Percentiles rank a stretch among this genome's conserved stretches.
These are phyloP conservation scores for Pampus argenteus DNA, from an alignment of 2,797 vertebrate genomes.

Conservation along the genomic window DNA sequence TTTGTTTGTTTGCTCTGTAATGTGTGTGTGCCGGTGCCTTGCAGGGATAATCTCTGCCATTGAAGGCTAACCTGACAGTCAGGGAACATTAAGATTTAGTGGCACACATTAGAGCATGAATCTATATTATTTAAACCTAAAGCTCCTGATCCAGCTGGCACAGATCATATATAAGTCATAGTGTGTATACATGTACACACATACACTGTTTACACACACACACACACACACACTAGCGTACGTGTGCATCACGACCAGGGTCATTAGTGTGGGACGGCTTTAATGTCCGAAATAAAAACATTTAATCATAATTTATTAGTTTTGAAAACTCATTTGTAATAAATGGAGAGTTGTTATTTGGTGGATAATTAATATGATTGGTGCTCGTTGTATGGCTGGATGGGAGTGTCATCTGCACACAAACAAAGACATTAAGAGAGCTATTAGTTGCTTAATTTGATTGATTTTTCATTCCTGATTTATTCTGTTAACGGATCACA, in stretches of 20 bases:
- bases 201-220: background rate
- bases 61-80: conserved; percentile 40
- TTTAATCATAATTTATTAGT: conserved; percentile 60
- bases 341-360: conserved; percentile 70
- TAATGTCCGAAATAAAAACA: conserved; percentile 49
- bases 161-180: background rate
- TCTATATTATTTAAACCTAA: conserved; percentile 35
- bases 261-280: conserved; percentile 25
- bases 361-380: conserved; percentile 75
- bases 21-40: conserved; percentile 30
- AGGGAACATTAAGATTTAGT: conserved; percentile 53
- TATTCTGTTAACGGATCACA: conserved; percentile 71
- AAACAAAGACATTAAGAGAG: conserved; percentile 81
- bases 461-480: conserved; percentile 82
- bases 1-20: conserved; percentile 36
- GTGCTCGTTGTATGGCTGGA: conserved; percentile 71
- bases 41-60: conserved; percentile 43
- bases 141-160: conserved; percentile 26
- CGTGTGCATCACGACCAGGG: conserved; percentile 21
- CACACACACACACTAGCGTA: background rate
- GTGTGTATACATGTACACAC: background rate
- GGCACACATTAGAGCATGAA: conserved; percentile 47
- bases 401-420: conserved; percentile 75
- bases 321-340: conserved; percentile 64
- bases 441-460: conserved; percentile 82